Conservation (phyloP, 2,113 vertebrate species). For the Hemibagrus wyckioides region DNA sequence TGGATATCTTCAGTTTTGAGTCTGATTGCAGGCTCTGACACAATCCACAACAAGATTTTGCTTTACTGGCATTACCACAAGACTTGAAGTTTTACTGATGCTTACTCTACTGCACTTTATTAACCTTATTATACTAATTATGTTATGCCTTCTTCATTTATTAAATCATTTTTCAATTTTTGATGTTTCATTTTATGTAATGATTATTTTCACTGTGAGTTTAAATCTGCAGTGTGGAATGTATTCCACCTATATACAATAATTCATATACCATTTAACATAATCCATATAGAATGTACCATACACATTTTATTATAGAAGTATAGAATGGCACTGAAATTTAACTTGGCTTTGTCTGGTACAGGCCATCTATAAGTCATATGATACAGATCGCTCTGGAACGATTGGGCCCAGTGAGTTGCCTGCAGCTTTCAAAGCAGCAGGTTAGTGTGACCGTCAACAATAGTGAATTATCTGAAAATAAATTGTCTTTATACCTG, state of each 20-base stretch:
- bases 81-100: neutral
- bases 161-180: neutral
- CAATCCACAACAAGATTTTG: neutral
- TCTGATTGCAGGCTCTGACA: neutral
- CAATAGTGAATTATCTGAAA: neutral
- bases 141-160: neutral
- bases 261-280: neutral
- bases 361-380: conserved; percentile 77
- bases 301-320: neutral
- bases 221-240: neutral
- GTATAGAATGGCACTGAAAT: neutral
- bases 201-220: neutral
- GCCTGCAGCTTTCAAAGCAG: conserved; percentile 76
- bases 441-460: conserved; percentile 70
- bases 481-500: neutral
- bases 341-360: conserved; percentile 35
- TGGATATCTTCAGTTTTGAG: neutral
- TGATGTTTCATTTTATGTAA: neutral
- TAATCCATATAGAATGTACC: neutral
- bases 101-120: neutral
- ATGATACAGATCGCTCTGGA: conserved; percentile 66
- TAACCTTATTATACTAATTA: neutral
- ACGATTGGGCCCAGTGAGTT: conserved; percentile 74
- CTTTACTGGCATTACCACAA: neutral
- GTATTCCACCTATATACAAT: neutral